Base-by-base conservation (phyloP, 2,888 invertebrate genomes). In the Mesorhabditis belari region DNA sequence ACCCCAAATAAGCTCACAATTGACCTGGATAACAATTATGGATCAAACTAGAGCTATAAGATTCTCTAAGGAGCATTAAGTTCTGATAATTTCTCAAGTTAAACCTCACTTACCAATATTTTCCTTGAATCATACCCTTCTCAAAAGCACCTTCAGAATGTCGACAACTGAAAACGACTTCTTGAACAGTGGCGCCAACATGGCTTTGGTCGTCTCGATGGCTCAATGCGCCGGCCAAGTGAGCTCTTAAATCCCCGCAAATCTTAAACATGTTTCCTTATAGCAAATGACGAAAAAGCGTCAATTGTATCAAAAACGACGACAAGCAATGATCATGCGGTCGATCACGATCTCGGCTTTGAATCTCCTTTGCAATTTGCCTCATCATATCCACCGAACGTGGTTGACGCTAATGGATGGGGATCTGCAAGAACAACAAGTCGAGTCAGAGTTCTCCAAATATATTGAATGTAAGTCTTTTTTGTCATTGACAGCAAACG, bases 301-400 rank as follows among this genome's bases (percentile, higher is more conserved):
- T 5, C 50, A 61, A 23, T 53, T 57, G 21, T 58, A 66, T 4
- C 58, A 67, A 23, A 73, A 73, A 53, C 64, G 67, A 60, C 67
- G 69, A 35, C 67, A 69, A 3, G 68, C 71, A 0, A 70, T 70
- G 69, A 67, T 71, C 9, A 70, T 72, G 66, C 52, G 77, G 28
- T 77, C 77, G 1, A 66, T 77, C 5, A 61, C 73, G 5, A 77
- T 77, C 53, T 77, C 77, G 1, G 77, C 66, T 3, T 57, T 77
- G 9, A 77, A 77, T 55, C 63, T 77, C 5, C 60, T 75, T 28
- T 75, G 77, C 55, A 77, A 77, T 53, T 65, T 77, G 2, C 77
- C 77, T 6, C 63, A 74, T 2, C 75, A 77, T 57, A 68, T 76
- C 4, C 58, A 76, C 17, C 60, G 77, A 19, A 68, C 69, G 0